Conservation (phyloP, 2,888 invertebrate genomes). For the Melieria crassipennis region DNA sequence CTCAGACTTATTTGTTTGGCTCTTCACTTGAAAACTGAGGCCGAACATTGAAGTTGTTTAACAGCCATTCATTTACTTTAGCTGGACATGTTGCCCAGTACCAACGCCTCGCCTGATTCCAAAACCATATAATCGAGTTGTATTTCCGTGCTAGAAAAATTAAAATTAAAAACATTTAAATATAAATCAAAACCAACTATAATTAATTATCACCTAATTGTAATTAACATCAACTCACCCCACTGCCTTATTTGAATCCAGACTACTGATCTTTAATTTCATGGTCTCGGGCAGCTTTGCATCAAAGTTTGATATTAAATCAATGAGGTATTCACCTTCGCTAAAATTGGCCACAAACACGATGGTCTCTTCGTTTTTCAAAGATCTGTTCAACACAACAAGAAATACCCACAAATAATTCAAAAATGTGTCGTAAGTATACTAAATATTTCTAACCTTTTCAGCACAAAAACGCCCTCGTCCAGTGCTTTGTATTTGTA, state of each 20-base stretch:
- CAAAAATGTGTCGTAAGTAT: background rate
- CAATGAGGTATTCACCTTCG: conserved; percentile 38
- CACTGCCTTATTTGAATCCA: conserved; percentile 35
- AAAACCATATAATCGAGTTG: background rate
- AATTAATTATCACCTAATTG: background rate
- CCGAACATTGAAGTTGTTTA: too few relatives aligned
- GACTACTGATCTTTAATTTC: conserved; percentile 40
- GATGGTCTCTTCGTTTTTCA: conserved; percentile 41
- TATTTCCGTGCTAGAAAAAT: background rate
- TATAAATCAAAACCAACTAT: background rate
- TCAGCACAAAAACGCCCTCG: conserved; percentile 52
- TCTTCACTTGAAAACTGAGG: too few relatives aligned
- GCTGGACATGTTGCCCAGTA: background rate
- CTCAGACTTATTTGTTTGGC: too few relatives aligned
- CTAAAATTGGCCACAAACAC: conserved; percentile 54
- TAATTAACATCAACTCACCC: conserved; percentile 20
- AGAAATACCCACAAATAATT: background rate
- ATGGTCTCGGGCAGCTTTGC: conserved; percentile 34
- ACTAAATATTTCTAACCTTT: conserved; percentile 49
- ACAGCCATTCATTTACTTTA: too few relatives aligned
- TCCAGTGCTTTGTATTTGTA: conserved; percentile 54
- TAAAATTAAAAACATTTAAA: background rate
- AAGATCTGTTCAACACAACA: conserved; percentile 29
- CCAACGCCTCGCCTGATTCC: background rate
- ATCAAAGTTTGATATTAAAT: conserved; percentile 45